A percentile compares a stretch with the other conserved stretches of the same genome.
These are phyloP conservation scores for Theristicus caerulescens DNA, from an alignment of 2,113 vertebrate genomes.

Conservation along the genomic window DNA sequence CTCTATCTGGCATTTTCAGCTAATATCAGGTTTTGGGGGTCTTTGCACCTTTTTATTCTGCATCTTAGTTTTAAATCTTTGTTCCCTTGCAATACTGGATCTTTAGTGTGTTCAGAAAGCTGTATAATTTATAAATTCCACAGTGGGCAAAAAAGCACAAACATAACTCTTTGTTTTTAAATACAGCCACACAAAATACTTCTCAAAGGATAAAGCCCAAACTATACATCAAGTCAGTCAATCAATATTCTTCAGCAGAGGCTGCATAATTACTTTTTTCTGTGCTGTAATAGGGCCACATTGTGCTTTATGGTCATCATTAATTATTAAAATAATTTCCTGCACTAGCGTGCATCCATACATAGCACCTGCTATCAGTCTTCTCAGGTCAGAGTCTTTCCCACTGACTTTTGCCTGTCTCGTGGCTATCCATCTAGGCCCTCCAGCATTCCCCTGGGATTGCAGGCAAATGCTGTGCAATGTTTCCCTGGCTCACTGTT, in stretches of 20 bases:
- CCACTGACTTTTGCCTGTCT: neutral
- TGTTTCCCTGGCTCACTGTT: neutral
- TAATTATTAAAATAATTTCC: constrained; percentile 58
- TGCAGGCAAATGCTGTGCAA: neutral
- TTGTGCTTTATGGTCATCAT: neutral
- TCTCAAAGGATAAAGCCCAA: neutral
- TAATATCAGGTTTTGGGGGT: neutral
- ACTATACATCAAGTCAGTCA: neutral
- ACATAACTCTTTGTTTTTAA: neutral
- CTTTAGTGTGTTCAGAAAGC: neutral
- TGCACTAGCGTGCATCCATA: constrained; percentile 19
- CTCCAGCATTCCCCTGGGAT: neutral
- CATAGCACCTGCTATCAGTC: neutral
- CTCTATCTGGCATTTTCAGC: neutral
- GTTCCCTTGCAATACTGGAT: neutral
- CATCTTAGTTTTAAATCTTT: neutral
- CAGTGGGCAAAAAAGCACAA: neutral
- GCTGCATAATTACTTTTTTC: neutral
- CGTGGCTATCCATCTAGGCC: neutral
- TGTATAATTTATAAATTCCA: neutral
- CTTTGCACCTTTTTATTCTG: neutral
- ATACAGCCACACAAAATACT: neutral
- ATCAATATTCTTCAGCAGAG: neutral
- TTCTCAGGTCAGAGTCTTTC: constrained; percentile 18
- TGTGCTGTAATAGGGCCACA: neutral